Percentiles rank a stretch among this genome's conserved stretches.
These are phyloP conservation scores for Cyrtodaria siliqua DNA, from an alignment of 2,888 invertebrate species.

Conservation along the genomic window DNA sequence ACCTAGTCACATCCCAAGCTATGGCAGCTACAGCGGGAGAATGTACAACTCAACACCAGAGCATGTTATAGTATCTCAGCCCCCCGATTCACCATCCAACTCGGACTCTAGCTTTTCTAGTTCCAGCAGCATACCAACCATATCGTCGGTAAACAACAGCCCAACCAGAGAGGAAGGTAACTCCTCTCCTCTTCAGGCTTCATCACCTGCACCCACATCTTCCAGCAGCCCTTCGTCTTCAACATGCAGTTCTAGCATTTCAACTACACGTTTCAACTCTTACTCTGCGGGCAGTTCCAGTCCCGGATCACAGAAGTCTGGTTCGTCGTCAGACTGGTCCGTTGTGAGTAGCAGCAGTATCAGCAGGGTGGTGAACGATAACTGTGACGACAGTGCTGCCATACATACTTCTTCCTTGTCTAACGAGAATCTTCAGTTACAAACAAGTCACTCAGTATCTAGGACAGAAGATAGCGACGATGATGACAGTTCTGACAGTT, in stretches of 20 bases:
- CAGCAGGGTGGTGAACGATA: too few species aligned
- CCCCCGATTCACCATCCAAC: conserved; percentile 43
- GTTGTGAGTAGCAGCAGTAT: too few species aligned
- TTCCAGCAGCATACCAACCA: conserved; percentile 46
- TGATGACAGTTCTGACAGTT: not conserved
- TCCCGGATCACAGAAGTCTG: too few species aligned
- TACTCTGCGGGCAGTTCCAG: too few species aligned
- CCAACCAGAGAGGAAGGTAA: not conserved
- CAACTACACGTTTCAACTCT: too few species aligned
- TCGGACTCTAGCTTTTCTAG: conserved; percentile 28
- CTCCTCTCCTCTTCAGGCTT: not conserved
- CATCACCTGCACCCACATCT: not conserved
- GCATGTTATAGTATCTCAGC: conserved; percentile 48
- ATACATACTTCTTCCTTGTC: too few species aligned
- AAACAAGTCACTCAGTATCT: not conserved
- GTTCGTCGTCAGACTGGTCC: too few species aligned
- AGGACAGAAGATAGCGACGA: not conserved
- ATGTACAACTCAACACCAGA: not conserved
- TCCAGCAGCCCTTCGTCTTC: not conserved
- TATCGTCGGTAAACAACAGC: conserved; percentile 26
- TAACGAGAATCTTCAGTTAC: too few species aligned
- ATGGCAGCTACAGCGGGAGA: too few species aligned
- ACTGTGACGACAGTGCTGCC: too few species aligned
- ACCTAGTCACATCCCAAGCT: too few species aligned
- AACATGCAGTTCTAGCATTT: too few species aligned